Base-by-base conservation (phyloP, 2,113 vertebrate species). In the Leiothrix lutea region DNA sequence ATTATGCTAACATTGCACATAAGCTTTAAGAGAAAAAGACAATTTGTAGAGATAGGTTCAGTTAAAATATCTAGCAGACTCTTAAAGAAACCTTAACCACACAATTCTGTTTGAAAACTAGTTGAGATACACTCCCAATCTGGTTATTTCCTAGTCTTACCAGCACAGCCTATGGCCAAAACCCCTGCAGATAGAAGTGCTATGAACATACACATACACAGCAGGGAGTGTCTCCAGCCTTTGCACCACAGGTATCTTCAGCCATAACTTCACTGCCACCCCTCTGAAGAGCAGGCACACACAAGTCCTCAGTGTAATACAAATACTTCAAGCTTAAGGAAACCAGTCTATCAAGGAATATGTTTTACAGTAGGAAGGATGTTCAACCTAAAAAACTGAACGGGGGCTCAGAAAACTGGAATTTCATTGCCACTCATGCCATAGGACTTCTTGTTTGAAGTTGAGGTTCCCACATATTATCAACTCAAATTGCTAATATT, bases 161-260 rank as follows among this genome's bases (percentile, higher is more conserved):
- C 40, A 60, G 62, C 11, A 12, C 17, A 64, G 19, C 7, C 31
- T 80, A 15, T 1, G 22, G 44, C 16, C 29, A 66, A 96, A 86
- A 35, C 3, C 35, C 17, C 18, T 71, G 25, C 12, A 78, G 18
- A 70, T 1, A 36, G 9, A 84, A 77, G 12, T 38, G 29, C 29
- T 25, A 38, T 0, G 1, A 80, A 45, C 13, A 72, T 0, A 53
- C 4, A 5, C 5, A 48, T 5, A 36, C 4, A 44, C 20, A 84
- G 2, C 9, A 69, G 22, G 10, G 15, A 29, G 4, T 28, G 53
- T 48, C 53, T 72, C 23, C 10, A 61, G 20, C 28, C 38, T 83
- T 71, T 44, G 14, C 21, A 47, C 16, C 19, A 54, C 35, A 58
- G 12, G 3, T 53, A 75, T 60, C 44, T 85, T 48, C 66, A 86